Percentiles rank a stretch among this genome's conserved stretches.
Conservation (phyloP, 2,113 vertebrate genomes). For the Lycocorax pyrrhopterus region DNA sequence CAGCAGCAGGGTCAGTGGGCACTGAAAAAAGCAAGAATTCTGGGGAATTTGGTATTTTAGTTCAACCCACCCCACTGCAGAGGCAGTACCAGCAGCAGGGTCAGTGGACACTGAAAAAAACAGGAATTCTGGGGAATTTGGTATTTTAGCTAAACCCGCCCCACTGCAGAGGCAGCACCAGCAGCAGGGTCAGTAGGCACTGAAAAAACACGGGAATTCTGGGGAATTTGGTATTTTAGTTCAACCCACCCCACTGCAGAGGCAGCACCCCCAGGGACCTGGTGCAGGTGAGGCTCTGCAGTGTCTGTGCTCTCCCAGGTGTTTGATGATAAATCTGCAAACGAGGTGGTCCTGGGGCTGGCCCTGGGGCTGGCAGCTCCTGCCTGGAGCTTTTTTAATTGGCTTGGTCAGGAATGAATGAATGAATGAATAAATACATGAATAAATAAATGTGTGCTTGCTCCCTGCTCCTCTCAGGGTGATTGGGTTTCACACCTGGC, state of each 20-base stretch:
- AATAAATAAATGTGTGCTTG: not conserved
- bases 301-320: fast-evolving
- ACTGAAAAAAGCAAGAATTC: not conserved
- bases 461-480: not conserved
- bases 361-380: not conserved
- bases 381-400: not conserved
- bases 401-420: fast-evolving
- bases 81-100: no score
- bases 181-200: no score
- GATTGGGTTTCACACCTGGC: not conserved
- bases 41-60: not conserved
- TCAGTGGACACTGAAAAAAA: no score
- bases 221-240: no score
- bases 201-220: no score
- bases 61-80: not conserved
- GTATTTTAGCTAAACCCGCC: no score
- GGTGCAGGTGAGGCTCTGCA: fast-evolving
- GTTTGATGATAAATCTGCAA: not conserved
- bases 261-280: not conserved
- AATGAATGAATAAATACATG: not conserved
- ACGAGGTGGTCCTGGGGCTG: not conserved
- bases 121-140: no score
- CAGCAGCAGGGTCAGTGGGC: not conserved
- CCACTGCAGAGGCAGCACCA: no score
- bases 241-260: no score